Conservation (phyloP, 2,888 invertebrate species). For the Patella ulyssiponensis region DNA sequence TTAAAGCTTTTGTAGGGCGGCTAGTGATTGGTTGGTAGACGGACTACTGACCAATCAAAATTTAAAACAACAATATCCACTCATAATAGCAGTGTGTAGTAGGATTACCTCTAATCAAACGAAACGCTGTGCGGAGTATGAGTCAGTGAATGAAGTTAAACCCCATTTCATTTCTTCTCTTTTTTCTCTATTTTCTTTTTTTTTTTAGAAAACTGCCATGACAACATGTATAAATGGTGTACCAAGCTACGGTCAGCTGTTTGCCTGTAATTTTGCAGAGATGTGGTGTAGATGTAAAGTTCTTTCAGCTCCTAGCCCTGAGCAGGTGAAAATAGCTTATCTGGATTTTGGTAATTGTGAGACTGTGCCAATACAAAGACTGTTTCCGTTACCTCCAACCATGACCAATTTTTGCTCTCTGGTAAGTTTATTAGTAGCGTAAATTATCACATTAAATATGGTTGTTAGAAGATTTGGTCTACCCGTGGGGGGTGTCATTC, state of each 20-base stretch:
- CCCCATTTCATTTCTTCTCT: no score
- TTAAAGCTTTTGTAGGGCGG: no score
- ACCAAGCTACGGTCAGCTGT: not conserved
- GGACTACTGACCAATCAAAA: no score
- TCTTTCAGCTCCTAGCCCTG: constrained; percentile 23
- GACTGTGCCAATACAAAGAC: constrained; percentile 28
- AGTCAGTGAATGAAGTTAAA: no score
- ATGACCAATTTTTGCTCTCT: constrained; percentile 41
- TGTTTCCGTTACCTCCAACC: constrained; percentile 40
- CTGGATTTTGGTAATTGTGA: constrained; percentile 58
- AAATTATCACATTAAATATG: no score
- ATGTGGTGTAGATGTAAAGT: constrained; percentile 48
- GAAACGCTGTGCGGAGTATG: no score
- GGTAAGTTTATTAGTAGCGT: constrained; percentile 32
- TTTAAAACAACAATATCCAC: no score
- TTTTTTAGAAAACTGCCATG: no score
- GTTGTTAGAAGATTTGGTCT: not conserved
- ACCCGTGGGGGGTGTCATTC: constrained; percentile 39
- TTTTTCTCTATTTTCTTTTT: no score
- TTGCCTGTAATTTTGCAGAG: not conserved
- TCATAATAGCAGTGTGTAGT: no score
- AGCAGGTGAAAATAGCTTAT: constrained; percentile 40
- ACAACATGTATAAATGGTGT: not conserved
- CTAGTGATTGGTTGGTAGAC: no score
- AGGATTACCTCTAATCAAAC: no score